A percentile compares a stretch with the other conserved stretches of the same genome.
These are phyloP conservation scores for Diplogasteroides magnus DNA, from an alignment of 1,140 invertebrate species.

Conservation along the genomic window DNA sequence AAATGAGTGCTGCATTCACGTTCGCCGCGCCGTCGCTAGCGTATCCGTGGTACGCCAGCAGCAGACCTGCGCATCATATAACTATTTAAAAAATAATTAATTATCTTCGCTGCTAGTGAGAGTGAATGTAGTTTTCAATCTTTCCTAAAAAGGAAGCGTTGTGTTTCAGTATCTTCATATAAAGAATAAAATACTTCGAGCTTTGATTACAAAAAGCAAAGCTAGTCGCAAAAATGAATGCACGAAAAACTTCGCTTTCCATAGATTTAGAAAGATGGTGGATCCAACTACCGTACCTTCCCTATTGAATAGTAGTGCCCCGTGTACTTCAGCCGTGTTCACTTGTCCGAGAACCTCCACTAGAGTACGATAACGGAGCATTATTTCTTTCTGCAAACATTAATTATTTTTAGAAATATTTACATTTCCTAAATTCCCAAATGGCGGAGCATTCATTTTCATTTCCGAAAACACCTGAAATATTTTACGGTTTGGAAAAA, in stretches of 20 bases:
- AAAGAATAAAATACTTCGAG: too few relatives aligned
- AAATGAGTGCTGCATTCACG: slow-evolving; percentile 28
- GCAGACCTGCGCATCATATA: background rate
- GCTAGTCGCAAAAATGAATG: too few relatives aligned
- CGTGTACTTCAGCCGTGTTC: slow-evolving; percentile 24
- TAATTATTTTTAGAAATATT: background rate
- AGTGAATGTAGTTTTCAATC: background rate
- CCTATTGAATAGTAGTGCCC: slow-evolving; percentile 37
- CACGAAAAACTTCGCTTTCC: too few relatives aligned
- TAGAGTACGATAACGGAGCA: slow-evolving; percentile 36
- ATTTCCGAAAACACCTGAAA: too few relatives aligned
- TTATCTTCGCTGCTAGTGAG: background rate
- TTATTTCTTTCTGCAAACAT: slow-evolving; percentile 13
- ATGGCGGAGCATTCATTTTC: too few relatives aligned
- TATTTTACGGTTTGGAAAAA: too few relatives aligned
- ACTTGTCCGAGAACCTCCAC: slow-evolving; percentile 31
- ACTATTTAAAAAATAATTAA: slow-evolving; percentile 5
- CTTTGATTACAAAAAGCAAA: too few relatives aligned
- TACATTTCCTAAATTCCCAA: too few relatives aligned
- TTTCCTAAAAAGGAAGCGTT: background rate
- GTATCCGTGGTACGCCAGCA: slow-evolving; percentile 22
- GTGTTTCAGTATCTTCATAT: too few relatives aligned
- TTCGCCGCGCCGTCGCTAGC: slow-evolving; percentile 6
- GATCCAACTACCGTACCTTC: slow-evolving; percentile 20
- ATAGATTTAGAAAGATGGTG: too few relatives aligned